Evolutionary conservation across 2,113 vertebrate species (phyloP).

Genomic region (Arothron firmamentum): DNA sequence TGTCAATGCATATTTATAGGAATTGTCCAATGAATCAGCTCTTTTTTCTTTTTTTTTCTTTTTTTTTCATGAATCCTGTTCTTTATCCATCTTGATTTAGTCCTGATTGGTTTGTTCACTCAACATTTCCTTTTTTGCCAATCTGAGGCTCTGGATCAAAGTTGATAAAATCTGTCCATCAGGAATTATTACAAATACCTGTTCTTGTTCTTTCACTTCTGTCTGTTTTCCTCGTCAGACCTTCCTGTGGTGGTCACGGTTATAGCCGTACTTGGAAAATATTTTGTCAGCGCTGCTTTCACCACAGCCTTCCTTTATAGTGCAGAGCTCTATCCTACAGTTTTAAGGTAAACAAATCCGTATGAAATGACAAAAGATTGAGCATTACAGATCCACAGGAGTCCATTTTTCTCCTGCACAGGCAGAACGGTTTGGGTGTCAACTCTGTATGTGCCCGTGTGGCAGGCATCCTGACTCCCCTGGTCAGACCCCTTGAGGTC

Average conservation of each 20-base stretch:
- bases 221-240: constrained; percentile 28
- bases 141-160: too few species aligned
- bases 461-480: constrained; percentile 15
- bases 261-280: constrained; percentile 50
- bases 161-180: too few species aligned
- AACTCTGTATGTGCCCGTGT: constrained; percentile 74
- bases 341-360: constrained; percentile 72
- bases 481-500: constrained; percentile 68
- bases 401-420: constrained; percentile 24
- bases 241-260: constrained; percentile 39
- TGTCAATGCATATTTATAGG: too few species aligned
- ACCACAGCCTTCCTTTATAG: constrained; percentile 70
- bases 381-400: neutral
- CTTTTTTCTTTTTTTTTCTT: too few species aligned
- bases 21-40: too few species aligned
- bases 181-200: too few species aligned
- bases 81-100: too few species aligned
- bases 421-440: constrained; percentile 82
- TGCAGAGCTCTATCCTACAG: constrained; percentile 83
- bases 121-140: too few species aligned
- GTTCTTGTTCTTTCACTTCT: neutral
- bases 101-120: too few species aligned
- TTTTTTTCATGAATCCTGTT: too few species aligned
- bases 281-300: constrained; percentile 44
- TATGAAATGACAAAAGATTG: neutral